Evolutionary conservation across 2,797 vertebrate species (phyloP), one percentile per base, ranked within the genome.

Genomic region (Pteronotus mesoamericanus): DNA sequence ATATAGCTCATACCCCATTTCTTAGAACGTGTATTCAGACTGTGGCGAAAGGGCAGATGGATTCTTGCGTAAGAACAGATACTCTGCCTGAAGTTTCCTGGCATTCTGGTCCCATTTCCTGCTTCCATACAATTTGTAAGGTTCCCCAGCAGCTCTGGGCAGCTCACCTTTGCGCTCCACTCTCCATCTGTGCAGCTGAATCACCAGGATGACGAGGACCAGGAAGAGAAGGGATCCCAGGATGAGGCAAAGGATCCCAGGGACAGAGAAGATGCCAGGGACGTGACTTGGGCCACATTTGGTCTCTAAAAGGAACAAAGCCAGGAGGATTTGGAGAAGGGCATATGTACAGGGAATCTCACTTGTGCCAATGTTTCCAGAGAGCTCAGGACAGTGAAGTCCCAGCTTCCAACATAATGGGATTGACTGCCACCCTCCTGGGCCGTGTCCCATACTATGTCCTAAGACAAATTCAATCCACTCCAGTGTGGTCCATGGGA

Each of bases 191-290:
- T n/a, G n/a, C n/a, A n/a, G n/a, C n/a, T n/a, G n/a, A n/a, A n/a
- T n/a, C n/a, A 61, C 86, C 32, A 83, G 19, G 19, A 94, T n/a
- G 22, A 77, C 14, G 1, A 84, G 34, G 51, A 90, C 53, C 34
- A 84, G 34, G 32, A 87, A 79, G 21, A 93, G 83, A 61, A 93
- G 48, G 6, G 42, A 7, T 12, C 90, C 78, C 1, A 93, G 48
- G 14, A 77, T 37, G 48, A 75, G 2, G 37, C 78, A 85, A 26
- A 97, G 15, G 42, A 85, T 64, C 26, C 4, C 26, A 46, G 85
- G 83, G 3, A 91, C 37, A 34, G 78, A 69, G 34, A 74, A 53
- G 42, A 69, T 18, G 4, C 4, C 86, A 26, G 42, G 37, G 8
- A 51, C 22, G 24, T 32, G n/a, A 6, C 16, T 10, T 89, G 85